Base-by-base conservation (phyloP, 2,888 invertebrate species). In the Xanthia icteritia region DNA sequence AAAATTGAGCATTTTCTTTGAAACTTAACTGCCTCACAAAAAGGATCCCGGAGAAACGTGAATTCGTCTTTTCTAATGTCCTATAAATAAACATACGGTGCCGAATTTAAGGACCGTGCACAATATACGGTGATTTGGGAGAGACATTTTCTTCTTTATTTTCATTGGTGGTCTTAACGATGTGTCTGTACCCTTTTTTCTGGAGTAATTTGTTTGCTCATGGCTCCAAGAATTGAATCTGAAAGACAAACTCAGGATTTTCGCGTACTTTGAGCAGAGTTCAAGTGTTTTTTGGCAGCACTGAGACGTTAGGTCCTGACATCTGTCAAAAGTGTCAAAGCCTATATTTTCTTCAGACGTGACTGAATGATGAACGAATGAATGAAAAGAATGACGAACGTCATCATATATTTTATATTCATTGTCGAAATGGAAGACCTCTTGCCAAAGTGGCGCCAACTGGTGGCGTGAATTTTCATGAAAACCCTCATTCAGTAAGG, bases 31-130 rank as follows among this genome's bases (percentile, higher is more conserved):
- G 87, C 85, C 85, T 89, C 82, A 89, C 89, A 90, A 90, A 90
- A 90, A 89, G 88, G 90, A 86, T 89, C 88, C 81, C 80, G 80
- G 81, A 81, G 90, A 89, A 90, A 91, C 89, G 90, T 79, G 92
- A 91, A 94, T 94, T 91, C 93, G 92, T 94, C 94, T 94, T 92
- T 93, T 93, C 91, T 95, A 94, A 94, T 94, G 94, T 93, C 91
- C 93, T 93, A 95, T 95, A 95, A 95, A 95, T 95, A 95, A 94
- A 95, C 94, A 94, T 94, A 92, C 90, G 86, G 86, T 76, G 77
- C 79, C 72, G 70, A 79, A 76, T 77, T 91, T 88, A 93, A 82
- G 91, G 86, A 74, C 82, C 58, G 60, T 89, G 42, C 69, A 91
- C 89, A 87, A 73, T 71, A n/a, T 45, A 27, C 51, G 39, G 75